phyloP scores from a whole-genome alignment of 2,888 invertebrate species.

The Oligia strigilis region DNA sequence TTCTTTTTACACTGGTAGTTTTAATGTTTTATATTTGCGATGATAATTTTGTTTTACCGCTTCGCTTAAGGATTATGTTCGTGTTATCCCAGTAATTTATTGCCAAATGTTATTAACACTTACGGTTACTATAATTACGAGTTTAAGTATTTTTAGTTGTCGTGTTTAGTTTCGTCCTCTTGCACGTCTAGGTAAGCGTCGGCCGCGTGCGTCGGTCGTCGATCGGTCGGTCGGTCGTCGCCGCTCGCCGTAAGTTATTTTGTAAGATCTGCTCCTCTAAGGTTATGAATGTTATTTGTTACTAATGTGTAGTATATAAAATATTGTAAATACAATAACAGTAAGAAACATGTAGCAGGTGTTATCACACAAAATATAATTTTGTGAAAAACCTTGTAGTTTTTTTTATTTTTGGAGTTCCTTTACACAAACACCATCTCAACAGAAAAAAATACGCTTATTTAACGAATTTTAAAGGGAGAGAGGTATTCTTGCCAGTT shows the following conservation, averaged over 20 bases:
- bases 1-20: conserved; percentile 81
- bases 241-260: conserved; percentile 76
- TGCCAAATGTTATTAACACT: conserved; percentile 90
- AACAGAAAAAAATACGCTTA: neutral
- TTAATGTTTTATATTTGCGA: conserved; percentile 76
- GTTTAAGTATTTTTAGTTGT: conserved; percentile 80
- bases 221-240: conserved; percentile 44
- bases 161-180: conserved; percentile 69
- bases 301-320: conserved; percentile 90
- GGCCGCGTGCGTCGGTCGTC: conserved; percentile 39
- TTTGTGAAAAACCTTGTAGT: conserved; percentile 85
- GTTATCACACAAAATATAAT: conserved; percentile 91
- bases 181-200: conserved; percentile 58
- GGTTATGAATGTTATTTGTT: conserved; percentile 91
- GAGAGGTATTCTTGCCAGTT: neutral
- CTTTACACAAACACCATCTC: neutral
- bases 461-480: neutral
- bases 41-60: conserved; percentile 81
- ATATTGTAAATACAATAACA: conserved; percentile 90
- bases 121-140: conserved; percentile 75
- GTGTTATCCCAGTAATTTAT: conserved; percentile 90
- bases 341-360: conserved; percentile 90
- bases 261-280: conserved; percentile 90
- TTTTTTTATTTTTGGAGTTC: conserved; percentile 71
- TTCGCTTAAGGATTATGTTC: conserved; percentile 85